A percentile compares a stretch with the other conserved stretches of the same genome.
Evolutionary conservation across 1,140 invertebrate species (phyloP).

Genomic region (Pseudomyrmex flavicornis): DNA sequence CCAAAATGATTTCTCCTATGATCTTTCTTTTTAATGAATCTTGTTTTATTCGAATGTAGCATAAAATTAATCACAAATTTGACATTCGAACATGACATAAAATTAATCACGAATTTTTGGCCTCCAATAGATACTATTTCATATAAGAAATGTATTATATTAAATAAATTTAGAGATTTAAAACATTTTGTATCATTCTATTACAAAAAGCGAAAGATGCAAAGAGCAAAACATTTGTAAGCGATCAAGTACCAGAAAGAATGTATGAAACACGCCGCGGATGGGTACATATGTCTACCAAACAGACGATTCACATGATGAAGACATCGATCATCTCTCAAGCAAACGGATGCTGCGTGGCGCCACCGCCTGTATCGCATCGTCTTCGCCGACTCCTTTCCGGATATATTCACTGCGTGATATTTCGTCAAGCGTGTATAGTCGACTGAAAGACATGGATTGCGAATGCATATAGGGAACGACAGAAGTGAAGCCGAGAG

Average conservation of each 20-base stretch:
- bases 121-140: too few species aligned
- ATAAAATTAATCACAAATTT: not conserved
- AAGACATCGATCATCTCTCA: conserved; percentile 43
- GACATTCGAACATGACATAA: not conserved
- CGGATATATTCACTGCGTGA: conserved; percentile 77
- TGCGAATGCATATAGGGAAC: conserved; percentile 76
- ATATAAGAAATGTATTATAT: too few species aligned
- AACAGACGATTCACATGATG: conserved; percentile 43
- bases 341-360: conserved; percentile 21
- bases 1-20: not conserved
- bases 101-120: too few species aligned
- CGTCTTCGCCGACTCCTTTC: conserved; percentile 54
- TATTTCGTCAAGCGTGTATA: conserved; percentile 79
- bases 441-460: conserved; percentile 80
- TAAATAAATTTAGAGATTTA: conserved; percentile 4
- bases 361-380: conserved; percentile 18
- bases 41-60: not conserved
- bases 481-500: conserved; percentile 47
- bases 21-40: not conserved
- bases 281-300: not conserved
- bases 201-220: too few species aligned
- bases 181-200: not conserved
- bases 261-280: not conserved
- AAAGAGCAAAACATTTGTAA: not conserved
- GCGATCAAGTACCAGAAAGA: conserved; percentile 16